Percentiles rank a stretch among this genome's conserved stretches.
Conservation (phyloP, 2,888 invertebrate species). For the Eurytoma adleriae region DNA sequence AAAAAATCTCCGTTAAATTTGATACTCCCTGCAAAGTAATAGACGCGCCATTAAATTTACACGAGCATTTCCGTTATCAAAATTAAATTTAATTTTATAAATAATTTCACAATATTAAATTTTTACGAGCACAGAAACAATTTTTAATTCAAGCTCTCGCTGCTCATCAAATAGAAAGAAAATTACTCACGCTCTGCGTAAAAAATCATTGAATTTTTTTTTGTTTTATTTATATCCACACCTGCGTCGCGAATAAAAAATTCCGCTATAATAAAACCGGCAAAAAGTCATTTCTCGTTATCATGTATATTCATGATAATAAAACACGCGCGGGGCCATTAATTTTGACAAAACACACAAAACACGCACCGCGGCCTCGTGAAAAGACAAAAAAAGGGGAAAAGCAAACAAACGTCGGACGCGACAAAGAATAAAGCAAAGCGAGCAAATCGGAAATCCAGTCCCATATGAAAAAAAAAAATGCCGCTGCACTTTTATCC, state of each 20-base stretch:
- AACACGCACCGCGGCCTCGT: no score
- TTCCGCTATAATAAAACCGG: background rate
- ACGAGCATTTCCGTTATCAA: no score
- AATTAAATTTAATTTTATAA: no score
- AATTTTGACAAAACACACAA: conserved; percentile 25
- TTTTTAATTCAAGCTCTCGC: no score
- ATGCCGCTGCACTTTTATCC: background rate
- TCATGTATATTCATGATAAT: background rate
- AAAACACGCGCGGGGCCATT: conserved; percentile 24
- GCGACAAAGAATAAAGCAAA: background rate
- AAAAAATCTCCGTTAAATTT: no score
- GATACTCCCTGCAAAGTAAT: no score
- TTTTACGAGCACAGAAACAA: no score
- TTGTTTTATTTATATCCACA: conserved; percentile 35
- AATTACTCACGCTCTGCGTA: background rate
- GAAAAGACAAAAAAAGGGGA: background rate
- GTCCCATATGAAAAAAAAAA: background rate
- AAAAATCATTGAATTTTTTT: conserved; percentile 34
- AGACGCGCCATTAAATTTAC: no score
- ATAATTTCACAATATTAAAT: no score
- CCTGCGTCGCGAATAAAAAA: background rate
- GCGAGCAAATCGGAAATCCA: background rate
- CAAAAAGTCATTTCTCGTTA: conserved; percentile 10
- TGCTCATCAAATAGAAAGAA: background rate
- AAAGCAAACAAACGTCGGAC: background rate